phyloP scores from a whole-genome alignment of 2,888 invertebrate genomes.

The Drosophila siamana region DNA sequence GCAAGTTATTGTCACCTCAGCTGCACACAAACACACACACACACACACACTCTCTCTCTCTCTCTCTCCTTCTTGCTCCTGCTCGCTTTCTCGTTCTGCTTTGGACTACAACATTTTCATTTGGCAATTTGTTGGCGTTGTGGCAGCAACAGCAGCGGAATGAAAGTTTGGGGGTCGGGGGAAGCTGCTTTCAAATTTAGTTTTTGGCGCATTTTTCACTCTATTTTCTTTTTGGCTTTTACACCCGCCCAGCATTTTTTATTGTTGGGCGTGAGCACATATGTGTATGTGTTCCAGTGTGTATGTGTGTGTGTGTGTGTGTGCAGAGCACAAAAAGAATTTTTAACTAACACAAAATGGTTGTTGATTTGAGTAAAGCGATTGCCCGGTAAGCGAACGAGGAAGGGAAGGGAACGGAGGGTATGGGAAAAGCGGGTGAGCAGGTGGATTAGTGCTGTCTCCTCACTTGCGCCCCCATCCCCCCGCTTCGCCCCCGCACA shows the following conservation, averaged over 20 bases:
- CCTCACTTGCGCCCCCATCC: background rate
- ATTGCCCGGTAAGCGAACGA: constrained; percentile 9
- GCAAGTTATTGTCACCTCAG: constrained; percentile 8
- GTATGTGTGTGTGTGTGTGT: constrained; percentile 27
- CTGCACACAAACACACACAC: background rate
- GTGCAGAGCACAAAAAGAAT: constrained; percentile 67
- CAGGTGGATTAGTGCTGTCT: constrained; percentile 61
- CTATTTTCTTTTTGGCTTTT: constrained; percentile 18
- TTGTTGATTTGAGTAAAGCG: constrained; percentile 71
- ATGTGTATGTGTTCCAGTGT: constrained; percentile 8
- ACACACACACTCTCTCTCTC: background rate
- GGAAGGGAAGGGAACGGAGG: constrained; percentile 5
- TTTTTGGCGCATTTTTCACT: constrained; percentile 58
- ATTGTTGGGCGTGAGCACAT: constrained; percentile 11
- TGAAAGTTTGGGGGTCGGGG: background rate
- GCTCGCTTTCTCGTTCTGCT: background rate
- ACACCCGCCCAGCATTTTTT: constrained; percentile 3
- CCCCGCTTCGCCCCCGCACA: too few relatives aligned
- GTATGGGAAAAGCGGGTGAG: background rate
- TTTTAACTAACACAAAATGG: constrained; percentile 79
- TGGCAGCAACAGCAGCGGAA: background rate
- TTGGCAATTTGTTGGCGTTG: background rate
- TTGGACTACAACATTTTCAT: background rate
- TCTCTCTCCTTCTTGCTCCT: background rate
- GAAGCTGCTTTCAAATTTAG: constrained; percentile 65